Evolutionary conservation across 1,140 invertebrate species (phyloP).

Genomic region (Cydia fagiglandana): DNA sequence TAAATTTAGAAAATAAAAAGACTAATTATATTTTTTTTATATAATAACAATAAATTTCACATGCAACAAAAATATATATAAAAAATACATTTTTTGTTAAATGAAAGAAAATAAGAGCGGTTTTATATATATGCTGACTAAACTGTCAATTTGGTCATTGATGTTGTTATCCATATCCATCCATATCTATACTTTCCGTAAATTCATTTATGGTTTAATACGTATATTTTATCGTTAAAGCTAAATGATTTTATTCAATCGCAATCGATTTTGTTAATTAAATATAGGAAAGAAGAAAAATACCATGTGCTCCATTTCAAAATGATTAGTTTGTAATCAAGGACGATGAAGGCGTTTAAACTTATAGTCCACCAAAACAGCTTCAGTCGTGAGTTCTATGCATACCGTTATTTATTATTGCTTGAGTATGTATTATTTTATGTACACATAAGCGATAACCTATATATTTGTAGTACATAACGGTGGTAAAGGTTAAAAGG

Average conservation of each 20-base stretch:
- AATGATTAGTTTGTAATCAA: slow-evolving; percentile 9
- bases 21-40: no score
- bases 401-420: slow-evolving; percentile 32
- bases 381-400: slow-evolving; percentile 83
- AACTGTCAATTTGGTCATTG: background rate
- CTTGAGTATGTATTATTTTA: background rate
- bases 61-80: no score
- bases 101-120: background rate
- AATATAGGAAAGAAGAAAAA: background rate
- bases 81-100: no score
- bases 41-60: no score
- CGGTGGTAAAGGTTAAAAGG: background rate
- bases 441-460: background rate
- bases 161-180: background rate
- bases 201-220: background rate
- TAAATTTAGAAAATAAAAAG: no score
- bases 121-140: background rate
- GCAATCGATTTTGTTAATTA: background rate
- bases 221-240: background rate
- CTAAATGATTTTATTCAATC: background rate
- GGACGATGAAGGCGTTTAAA: slow-evolving; percentile 85
- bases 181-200: background rate
- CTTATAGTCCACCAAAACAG: slow-evolving; percentile 89
- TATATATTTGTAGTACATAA: background rate
- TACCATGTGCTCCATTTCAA: background rate